Evolutionary conservation across 2,797 vertebrate species (phyloP).

Genomic region (Gymnodraco acuticeps): DNA sequence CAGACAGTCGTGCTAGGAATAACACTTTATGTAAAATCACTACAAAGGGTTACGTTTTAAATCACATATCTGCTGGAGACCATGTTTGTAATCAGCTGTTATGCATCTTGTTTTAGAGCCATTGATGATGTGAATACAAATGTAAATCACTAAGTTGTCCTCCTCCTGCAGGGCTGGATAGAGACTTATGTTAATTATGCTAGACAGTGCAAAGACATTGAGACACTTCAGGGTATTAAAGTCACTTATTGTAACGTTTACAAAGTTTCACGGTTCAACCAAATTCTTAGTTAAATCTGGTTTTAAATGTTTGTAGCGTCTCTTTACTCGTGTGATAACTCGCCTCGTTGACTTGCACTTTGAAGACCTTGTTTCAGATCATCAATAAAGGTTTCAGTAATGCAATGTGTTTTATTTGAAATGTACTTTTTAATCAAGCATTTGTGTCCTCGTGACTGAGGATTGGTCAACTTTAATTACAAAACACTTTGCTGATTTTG

Average conservation of each 20-base stretch:
- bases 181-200: constrained; percentile 41
- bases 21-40: constrained; percentile 6
- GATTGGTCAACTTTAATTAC: too few relatives aligned
- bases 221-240: constrained; percentile 63
- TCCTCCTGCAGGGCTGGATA: constrained; percentile 56
- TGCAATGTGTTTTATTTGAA: background rate
- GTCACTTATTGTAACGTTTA: constrained; percentile 45
- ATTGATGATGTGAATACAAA: background rate
- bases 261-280: constrained; percentile 42
- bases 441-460: too few relatives aligned
- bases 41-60: constrained; percentile 52
- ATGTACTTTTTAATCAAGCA: background rate
- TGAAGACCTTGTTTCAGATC: constrained; percentile 53
- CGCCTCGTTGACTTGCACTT: constrained; percentile 70
- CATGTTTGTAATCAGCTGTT: constrained; percentile 26
- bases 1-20: constrained; percentile 7
- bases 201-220: constrained; percentile 56
- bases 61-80: constrained; percentile 66
- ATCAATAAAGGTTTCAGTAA: constrained; percentile 66
- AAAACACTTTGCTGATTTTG: too few relatives aligned
- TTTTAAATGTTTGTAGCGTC: constrained; percentile 30
- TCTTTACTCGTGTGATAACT: constrained; percentile 37
- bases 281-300: constrained; percentile 52
- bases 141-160: constrained; percentile 7
- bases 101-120: constrained; percentile 32